Evolutionary conservation across 1,140 invertebrate species (phyloP), one percentile per base, ranked within the genome.

Genomic region (Lepidotrigona ventralis): DNA sequence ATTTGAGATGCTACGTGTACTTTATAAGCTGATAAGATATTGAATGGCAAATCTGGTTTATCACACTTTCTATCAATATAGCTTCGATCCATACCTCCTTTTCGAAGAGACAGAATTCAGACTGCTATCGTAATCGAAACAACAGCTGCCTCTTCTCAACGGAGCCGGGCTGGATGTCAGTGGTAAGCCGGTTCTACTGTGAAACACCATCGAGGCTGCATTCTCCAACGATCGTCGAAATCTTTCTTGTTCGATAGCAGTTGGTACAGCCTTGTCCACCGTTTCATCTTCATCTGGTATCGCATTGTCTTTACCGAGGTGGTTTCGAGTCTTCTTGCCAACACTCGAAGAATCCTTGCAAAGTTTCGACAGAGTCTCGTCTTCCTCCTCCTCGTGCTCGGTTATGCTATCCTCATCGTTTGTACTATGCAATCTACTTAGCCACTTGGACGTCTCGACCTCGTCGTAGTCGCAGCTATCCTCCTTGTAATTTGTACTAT

Each of bases 161-260:
- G 98, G 98, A 21, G 97, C 98, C 0, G 98, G 98, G 93, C 97
- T 98, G 19, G 97, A 98, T 3, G 97, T 98, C n/a, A 98, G 93
- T 0, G 98, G 97, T 72, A 98, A 93, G 4, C 97, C 97, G 19
- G 97, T 98, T 89, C 96, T 95, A 70, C 96, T 96, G 91, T 98
- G 97, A 93, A 98, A 98, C 54, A 98, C 96, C 96, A 98, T 97
- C 1, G 96, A 97, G 2, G 97, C 96, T 6, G 97, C 97, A 68
- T 96, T 97, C 83, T 97, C 96, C 81, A 98, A 94, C 39, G 96
- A 96, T 89, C 96, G 96, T n/a, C 96, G 93, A 89, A 98, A 98
- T 78, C 96, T 95, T 69, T 96, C 96, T 91, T 97, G 96, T 76
- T 97, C 97, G 14, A 95, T 95, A 0, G 95, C 95, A 9, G 96